Evolutionary conservation across 2,888 invertebrate species (phyloP).

Genomic region (Drosophila formosana): DNA sequence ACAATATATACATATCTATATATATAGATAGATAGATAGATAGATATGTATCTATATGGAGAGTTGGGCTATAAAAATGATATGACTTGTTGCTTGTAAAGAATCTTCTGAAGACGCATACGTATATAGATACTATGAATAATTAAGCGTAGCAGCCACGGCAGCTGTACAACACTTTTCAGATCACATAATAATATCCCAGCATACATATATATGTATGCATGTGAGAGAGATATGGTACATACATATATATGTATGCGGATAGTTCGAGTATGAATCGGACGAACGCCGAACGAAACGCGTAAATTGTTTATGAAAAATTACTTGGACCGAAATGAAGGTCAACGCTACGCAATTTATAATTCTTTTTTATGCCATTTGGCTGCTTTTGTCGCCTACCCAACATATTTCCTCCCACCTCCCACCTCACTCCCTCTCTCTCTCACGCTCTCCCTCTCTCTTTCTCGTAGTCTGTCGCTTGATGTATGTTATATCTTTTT

Average conservation of each 20-base stretch:
- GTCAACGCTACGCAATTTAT: slow-evolving; percentile 80
- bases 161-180: slow-evolving; percentile 70
- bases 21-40: not conserved
- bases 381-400: slow-evolving; percentile 43
- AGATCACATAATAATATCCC: slow-evolving; percentile 30
- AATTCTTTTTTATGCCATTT: slow-evolving; percentile 77
- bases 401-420: slow-evolving; percentile 26
- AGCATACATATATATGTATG: slow-evolving; percentile 11
- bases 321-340: slow-evolving; percentile 80
- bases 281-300: slow-evolving; percentile 53
- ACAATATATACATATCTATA: not conserved
- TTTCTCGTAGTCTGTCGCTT: slow-evolving; percentile 17
- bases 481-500: slow-evolving; percentile 40
- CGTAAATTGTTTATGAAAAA: slow-evolving; percentile 80
- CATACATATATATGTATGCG: slow-evolving; percentile 18
- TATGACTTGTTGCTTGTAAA: slow-evolving; percentile 29
- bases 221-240: not conserved
- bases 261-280: slow-evolving; percentile 32
- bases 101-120: slow-evolving; percentile 11
- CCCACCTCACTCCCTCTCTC: not conserved
- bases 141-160: slow-evolving; percentile 70
- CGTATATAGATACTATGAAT: slow-evolving; percentile 56
- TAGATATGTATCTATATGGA: not conserved
- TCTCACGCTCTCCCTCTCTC: not conserved
- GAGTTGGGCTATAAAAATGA: slow-evolving; percentile 20